phyloP scores from a whole-genome alignment of 2,797 vertebrate species.

The Falco novaeseelandiae region DNA sequence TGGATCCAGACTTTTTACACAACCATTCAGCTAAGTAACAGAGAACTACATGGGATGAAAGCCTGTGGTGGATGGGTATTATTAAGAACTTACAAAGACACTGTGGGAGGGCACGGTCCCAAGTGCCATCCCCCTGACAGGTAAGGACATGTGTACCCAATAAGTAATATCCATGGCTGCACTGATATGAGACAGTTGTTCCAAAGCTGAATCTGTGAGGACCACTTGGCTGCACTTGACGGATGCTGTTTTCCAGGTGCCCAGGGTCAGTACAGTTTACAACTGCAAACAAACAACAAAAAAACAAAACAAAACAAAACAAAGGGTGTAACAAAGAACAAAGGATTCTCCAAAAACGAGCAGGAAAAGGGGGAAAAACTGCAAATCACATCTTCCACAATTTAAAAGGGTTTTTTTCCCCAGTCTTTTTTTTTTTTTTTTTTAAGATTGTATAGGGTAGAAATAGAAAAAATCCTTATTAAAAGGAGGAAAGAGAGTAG shows the following conservation, averaged over 20 bases:
- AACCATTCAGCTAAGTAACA: neutral
- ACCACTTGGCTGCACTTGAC: constrained; percentile 87
- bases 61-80: neutral
- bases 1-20: neutral
- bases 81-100: constrained; percentile 89
- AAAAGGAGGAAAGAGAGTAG: neutral
- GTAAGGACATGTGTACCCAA: constrained; percentile 90
- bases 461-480: neutral
- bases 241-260: constrained; percentile 91
- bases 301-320: neutral
- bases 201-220: constrained; percentile 94
- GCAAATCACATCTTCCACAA: neutral
- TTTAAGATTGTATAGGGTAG: neutral
- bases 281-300: constrained; percentile 77
- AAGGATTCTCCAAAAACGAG: neutral
- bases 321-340: neutral
- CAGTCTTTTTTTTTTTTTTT: neutral
- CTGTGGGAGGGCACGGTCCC: constrained; percentile 93
- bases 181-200: constrained; percentile 91
- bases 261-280: constrained; percentile 97
- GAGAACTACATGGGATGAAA: neutral
- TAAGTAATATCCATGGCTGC: constrained; percentile 92
- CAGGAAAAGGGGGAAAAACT: neutral
- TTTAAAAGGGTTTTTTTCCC: neutral
- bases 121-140: constrained; percentile 96